Conservation (phyloP, 1,140 invertebrate species). For the Contarinia nasturtii region DNA sequence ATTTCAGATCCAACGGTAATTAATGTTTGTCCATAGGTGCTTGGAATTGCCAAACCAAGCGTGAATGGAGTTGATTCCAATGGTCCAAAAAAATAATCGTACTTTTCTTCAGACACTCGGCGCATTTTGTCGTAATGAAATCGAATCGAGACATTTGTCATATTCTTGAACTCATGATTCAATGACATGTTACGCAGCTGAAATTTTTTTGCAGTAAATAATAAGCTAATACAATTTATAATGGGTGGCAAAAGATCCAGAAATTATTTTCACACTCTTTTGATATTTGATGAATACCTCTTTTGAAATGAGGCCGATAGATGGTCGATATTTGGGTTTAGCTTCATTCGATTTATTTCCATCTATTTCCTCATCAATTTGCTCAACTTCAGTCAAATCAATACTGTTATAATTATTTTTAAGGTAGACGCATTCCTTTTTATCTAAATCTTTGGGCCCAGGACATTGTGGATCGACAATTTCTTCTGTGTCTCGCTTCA, state of each 20-base stretch:
- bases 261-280: too few relatives aligned
- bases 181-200: conserved; percentile 23
- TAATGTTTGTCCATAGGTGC: conserved; percentile 57
- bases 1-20: conserved; percentile 53
- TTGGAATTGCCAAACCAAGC: conserved; percentile 48
- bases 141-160: conserved; percentile 46
- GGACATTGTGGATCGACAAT: too few relatives aligned
- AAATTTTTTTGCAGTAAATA: conserved; percentile 1
- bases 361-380: conserved; percentile 44
- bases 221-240: too few relatives aligned
- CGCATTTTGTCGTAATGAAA: conserved; percentile 67
- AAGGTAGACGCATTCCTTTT: conserved; percentile 17
- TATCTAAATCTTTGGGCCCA: not conserved
- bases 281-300: too few relatives aligned
- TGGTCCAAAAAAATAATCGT: conserved; percentile 69
- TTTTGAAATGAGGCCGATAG: too few relatives aligned
- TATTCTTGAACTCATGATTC: conserved; percentile 41
- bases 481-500: too few relatives aligned
- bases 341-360: too few relatives aligned
- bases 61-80: conserved; percentile 72
- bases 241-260: too few relatives aligned
- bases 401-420: conserved; percentile 93
- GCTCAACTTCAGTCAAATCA: conserved; percentile 87
- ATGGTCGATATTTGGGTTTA: conserved; percentile 11
- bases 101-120: conserved; percentile 55